phyloP scores from a whole-genome alignment of 2,113 vertebrate species.

The Gallinago jamesoni region DNA sequence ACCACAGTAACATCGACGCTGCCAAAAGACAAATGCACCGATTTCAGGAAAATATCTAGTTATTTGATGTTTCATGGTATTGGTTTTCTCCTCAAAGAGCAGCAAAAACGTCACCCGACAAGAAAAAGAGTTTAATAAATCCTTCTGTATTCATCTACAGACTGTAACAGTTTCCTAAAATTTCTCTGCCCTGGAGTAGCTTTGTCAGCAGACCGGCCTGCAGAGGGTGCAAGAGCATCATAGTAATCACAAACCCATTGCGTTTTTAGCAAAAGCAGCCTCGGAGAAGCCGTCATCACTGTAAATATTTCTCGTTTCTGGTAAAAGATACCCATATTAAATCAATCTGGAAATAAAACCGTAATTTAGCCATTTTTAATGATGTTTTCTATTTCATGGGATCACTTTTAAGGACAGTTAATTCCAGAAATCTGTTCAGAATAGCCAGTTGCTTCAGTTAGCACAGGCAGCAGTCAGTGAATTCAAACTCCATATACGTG shows the following conservation, averaged over 20 bases:
- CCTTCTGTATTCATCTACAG: not conserved
- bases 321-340: not conserved
- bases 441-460: not conserved
- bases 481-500: not conserved
- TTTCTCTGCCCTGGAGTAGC: not conserved
- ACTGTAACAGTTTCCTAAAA: not conserved
- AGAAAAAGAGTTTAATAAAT: not conserved
- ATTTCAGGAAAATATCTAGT: not conserved
- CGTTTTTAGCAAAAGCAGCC: not conserved
- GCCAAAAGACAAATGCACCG: not conserved
- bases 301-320: not conserved
- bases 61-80: not conserved
- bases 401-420: not conserved
- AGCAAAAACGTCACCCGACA: not conserved
- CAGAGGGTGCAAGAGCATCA: conserved; percentile 30
- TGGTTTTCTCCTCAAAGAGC: not conserved
- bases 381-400: not conserved
- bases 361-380: not conserved
- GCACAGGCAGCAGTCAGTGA: not conserved
- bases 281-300: not conserved
- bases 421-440: not conserved
- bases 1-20: not conserved
- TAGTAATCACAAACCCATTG: not conserved
- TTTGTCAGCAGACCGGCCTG: not conserved
- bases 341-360: not conserved